These are phyloP conservation scores for Sphaerophoria rueppellii DNA, from an alignment of 2,888 invertebrate species.

Conservation along the genomic window DNA sequence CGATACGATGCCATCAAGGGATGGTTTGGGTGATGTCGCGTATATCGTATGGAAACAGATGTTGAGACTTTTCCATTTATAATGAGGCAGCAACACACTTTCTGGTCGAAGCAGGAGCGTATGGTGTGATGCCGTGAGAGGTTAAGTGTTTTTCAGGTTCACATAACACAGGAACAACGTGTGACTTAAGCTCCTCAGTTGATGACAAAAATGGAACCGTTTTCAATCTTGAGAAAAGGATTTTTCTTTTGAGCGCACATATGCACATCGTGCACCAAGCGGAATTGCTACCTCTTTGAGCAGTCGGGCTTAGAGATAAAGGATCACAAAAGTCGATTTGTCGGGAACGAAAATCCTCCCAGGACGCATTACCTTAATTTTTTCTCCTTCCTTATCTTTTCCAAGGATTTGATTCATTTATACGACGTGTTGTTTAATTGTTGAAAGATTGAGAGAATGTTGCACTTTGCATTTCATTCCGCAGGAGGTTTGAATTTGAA, in stretches of 20 bases:
- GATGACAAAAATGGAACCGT: slow-evolving; percentile 21
- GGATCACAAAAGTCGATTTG: slow-evolving; percentile 51
- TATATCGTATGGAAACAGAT: background rate
- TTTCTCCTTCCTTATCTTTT: slow-evolving; percentile 9
- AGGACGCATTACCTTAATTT: slow-evolving; percentile 69
- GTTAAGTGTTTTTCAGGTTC: slow-evolving; percentile 73
- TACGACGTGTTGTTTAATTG: slow-evolving; percentile 48
- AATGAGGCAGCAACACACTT: slow-evolving; percentile 59
- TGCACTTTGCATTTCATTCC: too few species aligned
- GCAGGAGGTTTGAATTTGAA: too few species aligned
- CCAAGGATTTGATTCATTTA: background rate
- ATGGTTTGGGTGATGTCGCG: slow-evolving; percentile 16
- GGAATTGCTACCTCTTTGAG: slow-evolving; percentile 51
- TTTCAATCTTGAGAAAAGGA: slow-evolving; percentile 38
- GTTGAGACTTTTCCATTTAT: slow-evolving; percentile 60
- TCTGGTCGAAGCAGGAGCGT: background rate
- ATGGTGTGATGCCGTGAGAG: slow-evolving; percentile 22
- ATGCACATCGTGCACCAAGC: slow-evolving; percentile 3
- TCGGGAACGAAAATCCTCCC: slow-evolving; percentile 14
- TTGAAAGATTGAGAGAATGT: slow-evolving; percentile 23
- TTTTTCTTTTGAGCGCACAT: slow-evolving; percentile 8
- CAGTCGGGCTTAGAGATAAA: slow-evolving; percentile 48
- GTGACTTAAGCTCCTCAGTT: background rate
- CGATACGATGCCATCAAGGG: background rate
- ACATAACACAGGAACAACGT: slow-evolving; percentile 27